phyloP scores from a whole-genome alignment of 2,797 vertebrate genomes.

The Xenopus petersii region DNA sequence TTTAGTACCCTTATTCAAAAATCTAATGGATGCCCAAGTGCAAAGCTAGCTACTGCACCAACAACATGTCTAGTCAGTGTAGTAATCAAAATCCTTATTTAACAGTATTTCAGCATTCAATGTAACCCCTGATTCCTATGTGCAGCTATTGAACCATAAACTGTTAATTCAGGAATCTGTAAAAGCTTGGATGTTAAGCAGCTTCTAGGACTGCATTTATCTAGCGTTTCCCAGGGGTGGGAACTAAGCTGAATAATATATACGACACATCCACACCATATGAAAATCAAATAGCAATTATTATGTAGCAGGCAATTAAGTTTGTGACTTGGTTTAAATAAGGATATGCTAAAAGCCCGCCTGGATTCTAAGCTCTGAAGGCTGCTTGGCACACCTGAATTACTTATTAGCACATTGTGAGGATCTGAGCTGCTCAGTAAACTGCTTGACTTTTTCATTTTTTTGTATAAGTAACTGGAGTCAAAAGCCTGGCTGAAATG shows the following conservation, averaged over 20 bases:
- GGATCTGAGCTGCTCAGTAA: conserved; percentile 13
- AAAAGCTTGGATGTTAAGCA: conserved; percentile 27
- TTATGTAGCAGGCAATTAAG: conserved; percentile 5
- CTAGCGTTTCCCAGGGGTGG: neutral
- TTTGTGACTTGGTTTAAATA: neutral
- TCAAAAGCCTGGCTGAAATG: neutral
- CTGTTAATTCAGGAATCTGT: conserved; percentile 20
- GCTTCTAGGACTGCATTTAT: conserved; percentile 6
- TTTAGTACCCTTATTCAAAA: too few relatives aligned
- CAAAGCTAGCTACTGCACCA: too few relatives aligned
- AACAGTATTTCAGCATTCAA: too few relatives aligned
- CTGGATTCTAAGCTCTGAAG: neutral
- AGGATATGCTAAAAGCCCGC: conserved; percentile 3
- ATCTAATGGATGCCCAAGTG: too few relatives aligned
- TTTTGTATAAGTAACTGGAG: conserved; percentile 8
- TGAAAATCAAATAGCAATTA: conserved; percentile 12
- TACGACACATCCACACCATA: neutral
- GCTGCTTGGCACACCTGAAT: conserved; percentile 1
- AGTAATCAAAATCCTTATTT: too few relatives aligned
- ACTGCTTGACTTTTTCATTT: neutral
- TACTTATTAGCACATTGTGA: neutral
- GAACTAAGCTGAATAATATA: conserved; percentile 4
- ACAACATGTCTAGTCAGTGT: too few relatives aligned
- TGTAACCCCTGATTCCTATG: too few relatives aligned
- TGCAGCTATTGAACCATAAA: neutral